Evolutionary conservation across 2,888 invertebrate species (phyloP), one percentile per base, ranked within the genome.

Genomic region (Archips xylosteana): DNA sequence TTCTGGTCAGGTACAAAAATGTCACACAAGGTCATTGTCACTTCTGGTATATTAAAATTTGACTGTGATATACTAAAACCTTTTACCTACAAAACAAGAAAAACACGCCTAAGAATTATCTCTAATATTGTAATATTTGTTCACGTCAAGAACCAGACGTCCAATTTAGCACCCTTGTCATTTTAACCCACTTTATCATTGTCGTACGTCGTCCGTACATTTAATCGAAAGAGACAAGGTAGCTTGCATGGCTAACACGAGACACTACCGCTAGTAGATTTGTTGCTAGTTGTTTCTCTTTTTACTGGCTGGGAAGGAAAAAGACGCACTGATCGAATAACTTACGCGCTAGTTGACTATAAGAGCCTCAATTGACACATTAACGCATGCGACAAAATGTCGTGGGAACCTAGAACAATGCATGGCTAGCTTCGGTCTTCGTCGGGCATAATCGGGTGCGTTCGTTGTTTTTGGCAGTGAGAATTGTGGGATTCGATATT

Each of bases 381-480:
- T 71, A 57, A 45, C 66, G 60, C 66, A 61, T 42, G 42, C 61
- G 42, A 9, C 54, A 3, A 45, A 54, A 32, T 63, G 34, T 36
- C 71, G 71, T 71, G 71, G 54, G 71, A 71, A 71, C 34, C 12
- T 63, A 70, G 64, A 36, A 70, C 59, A 64, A 70, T 59, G 15
- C 15, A 32, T 23, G 10, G 57, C 15, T 12, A 13, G 57, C 6
- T 60, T 60, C 60, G 60, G 34, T 2, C n/a, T n/a, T 2, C 34
- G 36, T 60, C 36, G 60, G 60, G 13, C 6, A 36, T 60, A 36
- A 60, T 60, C 36, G 60, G 36, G n/a, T 60, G 6, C n/a, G 6
- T 36, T 57, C 32, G 32, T 32, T 12, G 15, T 23, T 8, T 2
- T 23, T 23, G 54, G 9, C 23, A 54, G 54, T 32, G 32, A 57